These are phyloP conservation scores for Aurelia aurita complex sp. Pacific DNA, from an alignment of 30 jellyfish, hydroid and myxozoan species.

Conservation along the genomic window DNA sequence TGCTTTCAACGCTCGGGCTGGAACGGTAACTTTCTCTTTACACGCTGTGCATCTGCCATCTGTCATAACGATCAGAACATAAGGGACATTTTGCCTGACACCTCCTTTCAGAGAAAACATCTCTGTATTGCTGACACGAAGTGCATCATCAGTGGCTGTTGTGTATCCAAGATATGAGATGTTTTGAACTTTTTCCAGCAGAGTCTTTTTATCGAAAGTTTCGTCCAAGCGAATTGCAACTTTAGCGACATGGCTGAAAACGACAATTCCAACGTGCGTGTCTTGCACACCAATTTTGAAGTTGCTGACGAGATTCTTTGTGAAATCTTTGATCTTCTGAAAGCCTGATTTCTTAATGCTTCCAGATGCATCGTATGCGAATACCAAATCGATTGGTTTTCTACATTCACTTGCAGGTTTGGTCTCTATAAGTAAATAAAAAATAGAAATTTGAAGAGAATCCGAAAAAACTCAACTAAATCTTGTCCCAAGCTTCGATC, in stretches of 20 bases:
- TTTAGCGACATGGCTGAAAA: constrained; percentile 79
- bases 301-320: constrained; percentile 67
- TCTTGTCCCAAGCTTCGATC: no score
- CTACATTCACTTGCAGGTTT: no score
- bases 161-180: constrained; percentile 79
- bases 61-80: constrained; percentile 76
- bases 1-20: constrained; percentile 66
- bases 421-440: no score
- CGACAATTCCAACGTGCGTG: constrained; percentile 90
- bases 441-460: no score
- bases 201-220: constrained; percentile 80
- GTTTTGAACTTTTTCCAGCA: constrained; percentile 59
- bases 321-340: constrained; percentile 80
- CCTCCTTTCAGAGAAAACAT: constrained; percentile 93
- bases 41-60: constrained; percentile 93
- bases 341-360: constrained; percentile 71
- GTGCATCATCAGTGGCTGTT: constrained; percentile 93
- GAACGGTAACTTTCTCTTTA: constrained; percentile 57
- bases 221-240: constrained; percentile 83
- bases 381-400: constrained; percentile 78
- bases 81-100: constrained; percentile 88
- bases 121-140: constrained; percentile 69
- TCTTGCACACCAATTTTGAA: constrained; percentile 68
- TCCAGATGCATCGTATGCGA: constrained; percentile 94
- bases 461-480: no score